Evolutionary conservation across 2,113 vertebrate genomes (phyloP).

Genomic region (Phylloscopus whistleri): DNA sequence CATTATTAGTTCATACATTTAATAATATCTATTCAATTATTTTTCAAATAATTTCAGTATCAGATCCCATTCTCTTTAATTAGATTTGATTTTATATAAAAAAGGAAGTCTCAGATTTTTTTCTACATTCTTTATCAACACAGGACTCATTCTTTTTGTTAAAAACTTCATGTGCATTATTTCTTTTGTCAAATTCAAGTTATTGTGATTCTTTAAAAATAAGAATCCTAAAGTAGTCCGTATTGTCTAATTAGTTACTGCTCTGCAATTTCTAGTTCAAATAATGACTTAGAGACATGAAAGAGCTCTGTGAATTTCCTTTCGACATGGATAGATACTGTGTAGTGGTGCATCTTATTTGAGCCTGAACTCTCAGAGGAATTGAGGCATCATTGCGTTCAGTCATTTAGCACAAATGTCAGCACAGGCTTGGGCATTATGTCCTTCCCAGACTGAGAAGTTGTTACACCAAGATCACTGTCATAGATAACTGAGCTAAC

Average conservation of each 20-base stretch:
- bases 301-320: background rate
- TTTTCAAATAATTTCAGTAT: background rate
- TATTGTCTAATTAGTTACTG: background rate
- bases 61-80: background rate
- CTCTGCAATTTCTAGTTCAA: background rate
- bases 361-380: background rate
- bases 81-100: background rate
- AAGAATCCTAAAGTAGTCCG: background rate
- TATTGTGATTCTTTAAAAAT: background rate
- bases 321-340: background rate
- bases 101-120: background rate
- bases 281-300: background rate
- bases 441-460: background rate
- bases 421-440: background rate
- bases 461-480: background rate
- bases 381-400: background rate
- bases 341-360: background rate
- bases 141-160: rapidly evolving
- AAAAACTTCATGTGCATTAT: background rate
- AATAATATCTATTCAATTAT: background rate
- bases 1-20: background rate
- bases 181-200: background rate
- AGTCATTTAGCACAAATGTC: background rate
- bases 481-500: background rate
- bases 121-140: background rate